These are phyloP conservation scores for Lutraria rhynchaena DNA, from an alignment of 1,140 invertebrate genomes.

Conservation along the genomic window DNA sequence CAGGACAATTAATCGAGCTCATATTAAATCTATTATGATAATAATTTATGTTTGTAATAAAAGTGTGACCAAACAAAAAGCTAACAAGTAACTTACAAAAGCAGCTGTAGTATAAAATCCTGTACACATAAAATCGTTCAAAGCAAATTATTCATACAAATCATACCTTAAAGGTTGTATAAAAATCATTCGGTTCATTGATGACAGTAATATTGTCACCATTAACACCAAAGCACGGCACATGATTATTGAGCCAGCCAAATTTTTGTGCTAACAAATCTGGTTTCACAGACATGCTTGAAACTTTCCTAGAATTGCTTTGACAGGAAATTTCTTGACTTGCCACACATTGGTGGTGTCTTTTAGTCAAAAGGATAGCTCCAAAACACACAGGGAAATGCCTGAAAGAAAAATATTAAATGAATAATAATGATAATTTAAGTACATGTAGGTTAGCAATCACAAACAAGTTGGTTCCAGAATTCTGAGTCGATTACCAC, in stretches of 20 bases:
- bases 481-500: too few species aligned
- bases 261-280: constrained; percentile 28
- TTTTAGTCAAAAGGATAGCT: background rate
- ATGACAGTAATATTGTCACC: constrained; percentile 79
- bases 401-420: background rate
- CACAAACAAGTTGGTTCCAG: too few species aligned
- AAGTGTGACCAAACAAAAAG: too few species aligned
- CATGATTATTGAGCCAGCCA: constrained; percentile 76
- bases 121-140: too few species aligned
- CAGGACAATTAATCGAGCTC: too few species aligned
- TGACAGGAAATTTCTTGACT: background rate
- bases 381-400: background rate
- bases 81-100: too few species aligned
- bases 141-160: too few species aligned
- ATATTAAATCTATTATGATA: too few species aligned
- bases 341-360: constrained; percentile 20
- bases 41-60: too few species aligned
- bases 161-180: constrained; percentile 79
- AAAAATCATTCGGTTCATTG: constrained; percentile 79
- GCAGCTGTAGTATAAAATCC: too few species aligned
- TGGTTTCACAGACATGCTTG: background rate
- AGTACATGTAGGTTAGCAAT: too few species aligned
- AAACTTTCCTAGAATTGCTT: background rate
- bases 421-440: too few species aligned
- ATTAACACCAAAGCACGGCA: constrained; percentile 78